phyloP scores from a whole-genome alignment of 2,888 invertebrate genomes.

The Nasonia oneida region DNA sequence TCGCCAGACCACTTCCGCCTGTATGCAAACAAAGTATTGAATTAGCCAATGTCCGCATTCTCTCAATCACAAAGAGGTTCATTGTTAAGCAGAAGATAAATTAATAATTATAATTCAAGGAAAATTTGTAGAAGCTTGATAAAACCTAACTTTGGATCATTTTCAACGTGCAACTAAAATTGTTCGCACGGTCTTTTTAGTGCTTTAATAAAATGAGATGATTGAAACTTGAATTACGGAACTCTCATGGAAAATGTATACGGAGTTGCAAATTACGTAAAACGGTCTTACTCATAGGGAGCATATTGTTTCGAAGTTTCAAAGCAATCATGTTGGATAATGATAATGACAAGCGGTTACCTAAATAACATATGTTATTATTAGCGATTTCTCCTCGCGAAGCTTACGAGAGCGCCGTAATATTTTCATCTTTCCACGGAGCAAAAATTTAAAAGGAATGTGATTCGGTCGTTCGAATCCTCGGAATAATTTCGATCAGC shows the following conservation, averaged over 20 bases:
- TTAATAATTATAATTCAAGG: background rate
- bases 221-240: background rate
- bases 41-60: background rate
- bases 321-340: slow-evolving; percentile 19
- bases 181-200: background rate
- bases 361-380: slow-evolving; percentile 36
- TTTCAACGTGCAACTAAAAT: background rate
- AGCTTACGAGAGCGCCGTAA: background rate
- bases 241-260: background rate
- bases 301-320: slow-evolving; percentile 19
- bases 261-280: slow-evolving; percentile 23
- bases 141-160: background rate
- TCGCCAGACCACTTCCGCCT: slow-evolving; percentile 82
- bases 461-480: background rate
- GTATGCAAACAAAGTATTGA: slow-evolving; percentile 1
- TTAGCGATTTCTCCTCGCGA: slow-evolving; percentile 24
- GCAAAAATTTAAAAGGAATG: background rate
- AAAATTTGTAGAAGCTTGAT: background rate
- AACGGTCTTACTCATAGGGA: slow-evolving; percentile 8
- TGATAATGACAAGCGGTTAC: slow-evolving; percentile 35
- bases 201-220: background rate
- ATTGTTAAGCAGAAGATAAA: background rate
- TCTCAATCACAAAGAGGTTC: background rate
- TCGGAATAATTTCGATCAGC: background rate
- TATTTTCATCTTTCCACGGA: background rate